Conservation (phyloP, 2,888 invertebrate species). For the Hemithea aestivaria region DNA sequence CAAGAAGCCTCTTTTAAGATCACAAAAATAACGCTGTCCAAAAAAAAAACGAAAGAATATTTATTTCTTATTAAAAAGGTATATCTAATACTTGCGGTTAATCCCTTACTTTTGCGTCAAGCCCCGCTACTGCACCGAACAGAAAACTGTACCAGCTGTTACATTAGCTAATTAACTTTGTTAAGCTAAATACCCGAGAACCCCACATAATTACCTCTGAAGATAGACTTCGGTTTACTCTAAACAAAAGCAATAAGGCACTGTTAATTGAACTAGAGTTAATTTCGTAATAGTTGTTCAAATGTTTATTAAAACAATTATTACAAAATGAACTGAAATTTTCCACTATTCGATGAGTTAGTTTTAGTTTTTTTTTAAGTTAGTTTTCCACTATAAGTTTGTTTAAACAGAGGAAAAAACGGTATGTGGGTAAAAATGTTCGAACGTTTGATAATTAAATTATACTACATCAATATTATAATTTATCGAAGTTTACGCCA, state of each 20-base stretch:
- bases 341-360: no score
- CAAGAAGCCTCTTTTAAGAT: no score
- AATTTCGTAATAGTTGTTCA: background rate
- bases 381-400: no score
- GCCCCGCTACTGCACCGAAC: slow-evolving; percentile 1
- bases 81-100: background rate
- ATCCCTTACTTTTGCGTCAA: background rate
- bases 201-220: slow-evolving; percentile 40
- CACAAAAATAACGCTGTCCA: no score
- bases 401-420: no score
- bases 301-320: slow-evolving; percentile 2
- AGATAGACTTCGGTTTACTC: slow-evolving; percentile 30
- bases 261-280: slow-evolving; percentile 32
- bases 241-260: slow-evolving; percentile 33
- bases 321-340: background rate
- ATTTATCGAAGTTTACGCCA: no score
- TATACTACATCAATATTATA: no score
- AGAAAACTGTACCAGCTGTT: slow-evolving; percentile 40
- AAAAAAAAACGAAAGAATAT: no score
- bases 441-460: no score
- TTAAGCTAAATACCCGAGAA: slow-evolving; percentile 51
- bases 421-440: no score
- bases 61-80: no score
- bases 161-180: slow-evolving; percentile 59
- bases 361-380: no score